These are phyloP conservation scores for Hippolais icterina DNA, from an alignment of 2,113 vertebrate species.

Conservation along the genomic window DNA sequence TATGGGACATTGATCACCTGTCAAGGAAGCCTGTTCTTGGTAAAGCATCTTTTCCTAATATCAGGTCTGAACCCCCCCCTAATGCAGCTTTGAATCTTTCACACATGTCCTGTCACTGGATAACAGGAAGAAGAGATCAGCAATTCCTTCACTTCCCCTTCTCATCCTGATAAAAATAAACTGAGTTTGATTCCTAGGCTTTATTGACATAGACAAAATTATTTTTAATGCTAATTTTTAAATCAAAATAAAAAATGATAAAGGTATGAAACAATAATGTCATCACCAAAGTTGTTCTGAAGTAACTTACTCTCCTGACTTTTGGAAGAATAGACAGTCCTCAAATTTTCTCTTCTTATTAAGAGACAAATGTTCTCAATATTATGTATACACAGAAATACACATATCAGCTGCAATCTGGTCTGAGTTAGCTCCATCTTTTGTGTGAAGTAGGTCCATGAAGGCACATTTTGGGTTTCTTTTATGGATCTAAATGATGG, in stretches of 20 bases:
- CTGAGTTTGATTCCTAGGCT: not conserved
- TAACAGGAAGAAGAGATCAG: not conserved
- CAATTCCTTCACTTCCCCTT: not conserved
- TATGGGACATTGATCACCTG: rapidly evolving
- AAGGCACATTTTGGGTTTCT: not conserved
- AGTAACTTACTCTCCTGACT: not conserved
- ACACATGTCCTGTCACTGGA: rapidly evolving
- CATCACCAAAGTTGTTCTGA: not conserved
- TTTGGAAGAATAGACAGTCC: not conserved
- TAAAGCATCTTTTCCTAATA: not conserved
- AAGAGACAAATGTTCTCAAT: not conserved
- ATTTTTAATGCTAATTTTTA: not conserved
- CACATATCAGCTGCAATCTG: not conserved
- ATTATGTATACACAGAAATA: not conserved
- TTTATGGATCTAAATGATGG: not conserved
- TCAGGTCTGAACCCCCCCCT: not conserved
- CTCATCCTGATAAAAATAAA: not conserved
- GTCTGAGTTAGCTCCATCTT: not conserved
- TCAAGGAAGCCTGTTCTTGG: not conserved
- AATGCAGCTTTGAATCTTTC: not conserved
- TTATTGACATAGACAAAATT: not conserved
- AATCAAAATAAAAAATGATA: not conserved
- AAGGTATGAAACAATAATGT: not conserved
- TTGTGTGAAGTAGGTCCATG: not conserved
- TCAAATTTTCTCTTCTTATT: not conserved